Evolutionary conservation across 2,797 vertebrate species (phyloP).

Genomic region (Tangara arthus): DNA sequence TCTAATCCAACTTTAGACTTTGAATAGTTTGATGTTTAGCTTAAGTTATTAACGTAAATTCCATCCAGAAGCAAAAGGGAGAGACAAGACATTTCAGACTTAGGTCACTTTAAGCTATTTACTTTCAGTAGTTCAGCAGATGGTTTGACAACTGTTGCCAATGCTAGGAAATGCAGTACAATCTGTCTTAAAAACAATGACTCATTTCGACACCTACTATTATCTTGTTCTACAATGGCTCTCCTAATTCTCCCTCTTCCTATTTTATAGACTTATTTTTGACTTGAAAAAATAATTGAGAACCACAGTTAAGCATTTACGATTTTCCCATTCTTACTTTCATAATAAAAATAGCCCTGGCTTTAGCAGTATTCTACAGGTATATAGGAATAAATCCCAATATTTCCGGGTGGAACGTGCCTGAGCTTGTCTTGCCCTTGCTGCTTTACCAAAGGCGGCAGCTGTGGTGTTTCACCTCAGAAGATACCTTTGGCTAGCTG

Average conservation of each 20-base stretch:
- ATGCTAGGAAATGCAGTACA: not conserved
- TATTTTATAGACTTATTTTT: not conserved
- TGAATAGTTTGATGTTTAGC: not conserved
- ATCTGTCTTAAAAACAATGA: not conserved
- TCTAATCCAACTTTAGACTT: not conserved
- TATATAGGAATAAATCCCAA: no score
- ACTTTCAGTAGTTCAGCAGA: not conserved
- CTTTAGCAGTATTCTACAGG: not conserved
- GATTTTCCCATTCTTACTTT: not conserved
- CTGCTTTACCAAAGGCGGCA: no score
- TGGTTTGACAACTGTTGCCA: not conserved
- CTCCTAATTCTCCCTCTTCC: not conserved
- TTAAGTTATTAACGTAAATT: not conserved
- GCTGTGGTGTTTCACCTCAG: no score
- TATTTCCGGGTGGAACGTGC: no score
- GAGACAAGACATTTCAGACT: not conserved
- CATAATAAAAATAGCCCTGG: not conserved
- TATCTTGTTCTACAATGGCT: not conserved
- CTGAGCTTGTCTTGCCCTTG: no score
- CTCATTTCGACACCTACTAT: not conserved
- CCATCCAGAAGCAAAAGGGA: not conserved
- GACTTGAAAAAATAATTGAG: not conserved
- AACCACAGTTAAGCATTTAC: not conserved
- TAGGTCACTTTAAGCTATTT: not conserved
- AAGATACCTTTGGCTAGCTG: no score